These are phyloP conservation scores for Phacellophora camtschatica DNA, from an alignment of 30 jellyfish, hydroid and myxozoan species.

Conservation along the genomic window DNA sequence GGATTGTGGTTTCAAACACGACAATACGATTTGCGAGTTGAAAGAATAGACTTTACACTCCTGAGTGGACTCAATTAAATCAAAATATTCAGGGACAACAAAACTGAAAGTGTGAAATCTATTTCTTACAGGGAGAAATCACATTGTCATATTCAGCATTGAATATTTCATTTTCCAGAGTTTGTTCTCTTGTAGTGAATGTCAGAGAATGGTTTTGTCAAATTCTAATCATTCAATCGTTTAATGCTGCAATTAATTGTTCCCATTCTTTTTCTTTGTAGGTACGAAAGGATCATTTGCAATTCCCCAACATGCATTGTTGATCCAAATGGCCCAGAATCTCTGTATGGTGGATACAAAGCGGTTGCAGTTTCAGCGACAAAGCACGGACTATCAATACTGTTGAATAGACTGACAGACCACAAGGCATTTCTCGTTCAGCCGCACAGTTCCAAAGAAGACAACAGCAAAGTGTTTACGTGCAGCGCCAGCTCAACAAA, in stretches of 20 bases:
- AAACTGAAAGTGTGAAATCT: too few species aligned
- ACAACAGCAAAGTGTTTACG: constrained; percentile 79
- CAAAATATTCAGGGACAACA: too few species aligned
- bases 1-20: too few species aligned
- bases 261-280: background rate
- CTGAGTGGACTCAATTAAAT: too few species aligned
- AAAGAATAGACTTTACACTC: too few species aligned
- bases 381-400: constrained; percentile 74
- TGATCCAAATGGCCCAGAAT: constrained; percentile 30
- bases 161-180: too few species aligned
- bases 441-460: constrained; percentile 60
- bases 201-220: too few species aligned
- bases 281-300: constrained; percentile 15
- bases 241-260: background rate
- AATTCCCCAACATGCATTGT: constrained; percentile 24
- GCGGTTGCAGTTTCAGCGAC: constrained; percentile 75
- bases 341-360: constrained; percentile 12
- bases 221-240: too few species aligned
- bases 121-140: too few species aligned
- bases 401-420: constrained; percentile 53
- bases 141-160: too few species aligned
- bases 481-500: constrained; percentile 29
- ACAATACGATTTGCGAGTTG: too few species aligned
- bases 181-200: too few species aligned
- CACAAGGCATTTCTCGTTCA: constrained; percentile 69